Evolutionary conservation across 2,888 invertebrate species (phyloP).

Genomic region (Andrena bicolor): DNA sequence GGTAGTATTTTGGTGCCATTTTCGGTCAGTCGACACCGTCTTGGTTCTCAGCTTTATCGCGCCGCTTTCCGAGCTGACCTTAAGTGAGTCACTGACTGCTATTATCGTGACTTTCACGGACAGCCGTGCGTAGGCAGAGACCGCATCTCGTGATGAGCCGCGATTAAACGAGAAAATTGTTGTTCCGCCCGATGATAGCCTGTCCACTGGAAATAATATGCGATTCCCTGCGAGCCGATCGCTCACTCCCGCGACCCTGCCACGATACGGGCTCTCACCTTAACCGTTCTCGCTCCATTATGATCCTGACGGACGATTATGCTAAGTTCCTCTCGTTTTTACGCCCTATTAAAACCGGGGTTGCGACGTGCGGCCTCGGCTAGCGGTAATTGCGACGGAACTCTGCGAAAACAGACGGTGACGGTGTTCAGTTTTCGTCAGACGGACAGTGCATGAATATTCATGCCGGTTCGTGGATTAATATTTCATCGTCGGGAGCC

Average conservation of each 20-base stretch:
- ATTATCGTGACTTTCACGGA: conserved; percentile 70
- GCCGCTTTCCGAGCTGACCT: conserved; percentile 63
- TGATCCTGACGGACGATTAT: conserved; percentile 45
- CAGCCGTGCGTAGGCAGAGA: conserved; percentile 67
- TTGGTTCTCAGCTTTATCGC: conserved; percentile 62
- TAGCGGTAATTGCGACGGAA: conserved; percentile 22
- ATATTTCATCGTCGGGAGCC: neutral
- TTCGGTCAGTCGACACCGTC: neutral
- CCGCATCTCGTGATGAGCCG: conserved; percentile 67
- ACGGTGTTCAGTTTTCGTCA: conserved; percentile 6
- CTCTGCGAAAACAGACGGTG: neutral
- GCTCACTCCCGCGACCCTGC: conserved; percentile 24
- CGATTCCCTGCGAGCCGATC: conserved; percentile 51
- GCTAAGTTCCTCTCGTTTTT: conserved; percentile 30
- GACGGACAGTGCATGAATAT: conserved; percentile 4
- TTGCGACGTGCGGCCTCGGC: conserved; percentile 11
- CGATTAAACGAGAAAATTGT: conserved; percentile 71
- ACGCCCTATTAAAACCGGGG: conserved; percentile 25
- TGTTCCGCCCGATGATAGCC: conserved; percentile 64
- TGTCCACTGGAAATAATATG: conserved; percentile 61
- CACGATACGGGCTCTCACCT: conserved; percentile 17
- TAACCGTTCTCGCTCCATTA: conserved; percentile 7
- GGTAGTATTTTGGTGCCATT: neutral
- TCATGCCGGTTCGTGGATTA: neutral
- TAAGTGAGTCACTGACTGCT: conserved; percentile 70